Evolutionary conservation across 2,113 vertebrate species (phyloP).

Genomic region (Zosterops pallidus): DNA sequence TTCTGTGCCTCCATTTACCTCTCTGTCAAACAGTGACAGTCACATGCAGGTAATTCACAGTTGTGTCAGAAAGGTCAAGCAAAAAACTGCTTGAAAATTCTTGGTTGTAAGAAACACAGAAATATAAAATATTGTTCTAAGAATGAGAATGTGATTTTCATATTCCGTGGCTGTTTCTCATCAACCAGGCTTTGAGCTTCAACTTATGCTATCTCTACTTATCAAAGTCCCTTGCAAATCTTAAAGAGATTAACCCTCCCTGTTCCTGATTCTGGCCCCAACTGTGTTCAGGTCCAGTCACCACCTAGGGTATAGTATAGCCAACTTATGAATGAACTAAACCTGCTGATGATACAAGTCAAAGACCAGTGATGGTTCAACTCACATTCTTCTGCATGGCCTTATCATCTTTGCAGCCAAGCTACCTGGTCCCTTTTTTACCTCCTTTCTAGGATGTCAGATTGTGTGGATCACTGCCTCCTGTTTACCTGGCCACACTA

Average conservation of each 20-base stretch:
- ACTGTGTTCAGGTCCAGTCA: background rate
- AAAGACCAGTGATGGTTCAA: background rate
- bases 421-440: background rate
- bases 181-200: background rate
- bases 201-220: background rate
- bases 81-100: background rate
- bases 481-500: background rate
- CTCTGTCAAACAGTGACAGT: background rate
- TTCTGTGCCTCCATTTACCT: background rate
- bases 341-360: background rate
- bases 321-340: background rate
- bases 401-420: background rate
- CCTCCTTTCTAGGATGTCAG: background rate
- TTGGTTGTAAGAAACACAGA: background rate
- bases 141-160: background rate
- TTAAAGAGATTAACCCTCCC: background rate
- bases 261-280: background rate
- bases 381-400: background rate
- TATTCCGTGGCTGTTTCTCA: background rate
- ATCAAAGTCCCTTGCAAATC: background rate
- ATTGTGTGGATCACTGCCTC: background rate
- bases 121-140: background rate
- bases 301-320: background rate
- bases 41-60: background rate
- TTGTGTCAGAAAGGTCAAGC: background rate